Percentiles rank a stretch among this genome's conserved stretches.
phyloP scores from a whole-genome alignment of 2,888 invertebrate genomes.

The Empis livida region DNA sequence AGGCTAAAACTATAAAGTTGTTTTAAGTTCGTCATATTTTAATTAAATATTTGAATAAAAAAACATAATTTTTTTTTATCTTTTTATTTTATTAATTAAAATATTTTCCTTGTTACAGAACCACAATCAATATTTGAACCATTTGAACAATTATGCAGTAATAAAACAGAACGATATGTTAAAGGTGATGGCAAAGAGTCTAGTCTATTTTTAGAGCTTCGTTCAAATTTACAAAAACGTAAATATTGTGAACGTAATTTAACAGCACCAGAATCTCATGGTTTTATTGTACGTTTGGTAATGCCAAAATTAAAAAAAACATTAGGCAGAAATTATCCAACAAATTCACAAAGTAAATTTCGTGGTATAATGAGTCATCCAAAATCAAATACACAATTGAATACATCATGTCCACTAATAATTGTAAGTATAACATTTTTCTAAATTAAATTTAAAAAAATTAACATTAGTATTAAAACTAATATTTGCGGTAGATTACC shows the following conservation, averaged over 20 bases:
- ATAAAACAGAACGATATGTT: slow-evolving; percentile 29
- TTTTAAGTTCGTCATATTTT: no score
- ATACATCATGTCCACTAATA: slow-evolving; percentile 28
- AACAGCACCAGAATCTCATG: slow-evolving; percentile 29
- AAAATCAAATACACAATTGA: slow-evolving; percentile 14
- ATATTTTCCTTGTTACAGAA: slow-evolving; percentile 19
- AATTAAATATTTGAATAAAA: no score
- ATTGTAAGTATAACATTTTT: slow-evolving; percentile 29
- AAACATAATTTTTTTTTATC: no score
- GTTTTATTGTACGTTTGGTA: slow-evolving; percentile 32
- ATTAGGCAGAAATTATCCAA: not conserved
- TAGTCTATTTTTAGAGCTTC: slow-evolving; percentile 33
- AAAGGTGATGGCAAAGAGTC: slow-evolving; percentile 33
- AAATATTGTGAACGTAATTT: slow-evolving; percentile 29
- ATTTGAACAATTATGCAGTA: slow-evolving; percentile 29
- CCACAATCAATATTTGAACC: slow-evolving; percentile 30
- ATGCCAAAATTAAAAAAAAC: slow-evolving; percentile 10
- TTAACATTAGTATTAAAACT: no score
- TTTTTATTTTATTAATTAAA: not conserved
- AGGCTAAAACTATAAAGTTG: no score
- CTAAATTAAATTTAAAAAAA: no score
- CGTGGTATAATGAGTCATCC: slow-evolving; percentile 1
- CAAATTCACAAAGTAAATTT: slow-evolving; percentile 1
- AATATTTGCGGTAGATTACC: no score
- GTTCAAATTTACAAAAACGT: slow-evolving; percentile 20